Conservation (phyloP, 2,113 vertebrate genomes). For the Erpornis zantholeuca region DNA sequence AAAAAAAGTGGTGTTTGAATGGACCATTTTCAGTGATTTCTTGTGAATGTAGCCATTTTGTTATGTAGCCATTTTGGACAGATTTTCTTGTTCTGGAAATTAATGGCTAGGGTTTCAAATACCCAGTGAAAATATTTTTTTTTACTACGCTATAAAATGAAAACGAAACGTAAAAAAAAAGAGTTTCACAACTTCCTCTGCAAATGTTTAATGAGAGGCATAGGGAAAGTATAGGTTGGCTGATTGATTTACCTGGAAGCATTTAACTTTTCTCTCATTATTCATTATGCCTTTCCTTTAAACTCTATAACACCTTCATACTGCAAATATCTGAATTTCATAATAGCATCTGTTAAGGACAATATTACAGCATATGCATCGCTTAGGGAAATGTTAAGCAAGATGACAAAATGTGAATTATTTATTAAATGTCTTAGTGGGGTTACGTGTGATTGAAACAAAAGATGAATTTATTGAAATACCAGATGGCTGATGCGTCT, state of each 20-base stretch:
- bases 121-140: neutral
- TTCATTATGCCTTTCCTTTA: neutral
- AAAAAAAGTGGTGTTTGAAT: neutral
- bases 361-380: neutral
- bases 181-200: neutral
- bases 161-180: neutral
- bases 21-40: neutral
- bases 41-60: too few relatives aligned
- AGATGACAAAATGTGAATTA: slow-evolving; percentile 12
- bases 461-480: neutral
- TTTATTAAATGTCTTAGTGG: neutral
- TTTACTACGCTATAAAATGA: neutral
- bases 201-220: neutral
- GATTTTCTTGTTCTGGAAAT: neutral
- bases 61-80: neutral
- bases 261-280: neutral
- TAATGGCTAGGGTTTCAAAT: neutral
- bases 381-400: neutral
- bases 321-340: neutral
- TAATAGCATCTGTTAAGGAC: neutral
- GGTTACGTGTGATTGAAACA: slow-evolving; percentile 1
- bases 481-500: neutral
- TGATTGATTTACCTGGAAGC: neutral
- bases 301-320: neutral
- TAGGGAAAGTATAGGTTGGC: neutral